Percentiles rank a stretch among this genome's conserved stretches.
These are phyloP conservation scores for Drosophila tsacasi DNA, from an alignment of 1,140 invertebrate genomes.

Conservation along the genomic window DNA sequence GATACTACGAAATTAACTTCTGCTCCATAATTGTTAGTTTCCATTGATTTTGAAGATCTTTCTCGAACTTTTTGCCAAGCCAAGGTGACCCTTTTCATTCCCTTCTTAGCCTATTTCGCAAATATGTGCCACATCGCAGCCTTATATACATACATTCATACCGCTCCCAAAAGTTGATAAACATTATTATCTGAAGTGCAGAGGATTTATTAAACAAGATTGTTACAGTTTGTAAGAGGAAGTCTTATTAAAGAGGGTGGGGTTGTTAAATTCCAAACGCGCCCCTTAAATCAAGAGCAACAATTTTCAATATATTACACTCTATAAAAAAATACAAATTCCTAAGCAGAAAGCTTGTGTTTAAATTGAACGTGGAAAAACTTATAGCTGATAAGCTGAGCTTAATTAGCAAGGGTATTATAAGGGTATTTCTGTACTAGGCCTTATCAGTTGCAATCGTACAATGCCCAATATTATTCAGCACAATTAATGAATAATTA, in stretches of 20 bases:
- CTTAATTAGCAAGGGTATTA: constrained; percentile 35
- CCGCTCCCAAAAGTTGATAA: constrained; percentile 15
- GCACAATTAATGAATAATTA: constrained; percentile 7
- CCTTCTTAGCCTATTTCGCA: constrained; percentile 14
- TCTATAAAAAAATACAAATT: not conserved
- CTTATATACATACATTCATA: not conserved
- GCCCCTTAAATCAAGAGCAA: constrained; percentile 1
- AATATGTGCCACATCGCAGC: constrained; percentile 25
- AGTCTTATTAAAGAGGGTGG: not conserved
- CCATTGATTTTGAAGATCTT: not conserved
- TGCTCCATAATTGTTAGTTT: constrained; percentile 3
- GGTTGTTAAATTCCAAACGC: constrained; percentile 1
- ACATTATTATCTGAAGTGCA: constrained; percentile 25
- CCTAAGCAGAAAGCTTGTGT: not conserved
- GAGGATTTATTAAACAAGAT: constrained; percentile 7
- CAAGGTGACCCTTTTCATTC: constrained; percentile 66
- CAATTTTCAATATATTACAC: not conserved
- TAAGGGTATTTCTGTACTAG: constrained; percentile 29
- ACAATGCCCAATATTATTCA: not conserved
- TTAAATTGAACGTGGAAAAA: constrained; percentile 2
- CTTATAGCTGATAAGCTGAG: constrained; percentile 20
- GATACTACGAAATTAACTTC: constrained; percentile 7
- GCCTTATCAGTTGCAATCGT: not conserved
- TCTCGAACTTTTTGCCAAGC: constrained; percentile 32
- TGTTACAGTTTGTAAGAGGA: not conserved